phyloP scores from a whole-genome alignment of 2,113 vertebrate genomes.

The Stigmatopora argus region DNA sequence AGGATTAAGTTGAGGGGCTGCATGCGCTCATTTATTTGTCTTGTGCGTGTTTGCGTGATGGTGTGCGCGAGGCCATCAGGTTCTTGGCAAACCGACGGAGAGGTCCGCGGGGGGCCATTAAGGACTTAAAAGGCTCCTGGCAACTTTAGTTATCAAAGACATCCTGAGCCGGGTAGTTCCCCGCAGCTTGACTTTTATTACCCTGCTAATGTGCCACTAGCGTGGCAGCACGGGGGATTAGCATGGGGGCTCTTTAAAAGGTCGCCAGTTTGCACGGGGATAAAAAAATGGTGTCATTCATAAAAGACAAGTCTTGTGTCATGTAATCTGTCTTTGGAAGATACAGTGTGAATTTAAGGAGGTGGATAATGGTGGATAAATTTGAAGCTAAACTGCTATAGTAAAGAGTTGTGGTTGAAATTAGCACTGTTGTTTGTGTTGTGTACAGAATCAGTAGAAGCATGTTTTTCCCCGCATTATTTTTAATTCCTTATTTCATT shows the following conservation, averaged over 20 bases:
- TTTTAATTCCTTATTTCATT: not conserved
- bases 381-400: too few relatives aligned
- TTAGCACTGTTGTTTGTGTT: not conserved
- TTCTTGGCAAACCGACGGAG: conserved; percentile 34
- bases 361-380: not conserved
- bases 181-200: conserved; percentile 54
- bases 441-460: not conserved
- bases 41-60: conserved; percentile 26
- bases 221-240: conserved; percentile 49
- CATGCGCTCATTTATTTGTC: conserved; percentile 36
- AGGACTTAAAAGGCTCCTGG: conserved; percentile 48
- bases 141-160: conserved; percentile 61
- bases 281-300: conserved; percentile 20
- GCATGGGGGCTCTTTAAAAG: conserved; percentile 32
- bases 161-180: conserved; percentile 38
- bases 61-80: conserved; percentile 21
- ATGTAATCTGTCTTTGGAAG: not conserved
- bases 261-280: conserved; percentile 26
- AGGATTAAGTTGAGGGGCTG: conserved; percentile 49
- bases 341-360: not conserved
- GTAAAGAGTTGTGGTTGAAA: too few relatives aligned
- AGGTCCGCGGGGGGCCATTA: conserved; percentile 48
- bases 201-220: conserved; percentile 43
- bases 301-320: not conserved
- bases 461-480: not conserved